Percentiles rank a stretch among this genome's conserved stretches.
phyloP scores from a whole-genome alignment of 2,113 vertebrate species.

The Oreotragus oreotragus region DNA sequence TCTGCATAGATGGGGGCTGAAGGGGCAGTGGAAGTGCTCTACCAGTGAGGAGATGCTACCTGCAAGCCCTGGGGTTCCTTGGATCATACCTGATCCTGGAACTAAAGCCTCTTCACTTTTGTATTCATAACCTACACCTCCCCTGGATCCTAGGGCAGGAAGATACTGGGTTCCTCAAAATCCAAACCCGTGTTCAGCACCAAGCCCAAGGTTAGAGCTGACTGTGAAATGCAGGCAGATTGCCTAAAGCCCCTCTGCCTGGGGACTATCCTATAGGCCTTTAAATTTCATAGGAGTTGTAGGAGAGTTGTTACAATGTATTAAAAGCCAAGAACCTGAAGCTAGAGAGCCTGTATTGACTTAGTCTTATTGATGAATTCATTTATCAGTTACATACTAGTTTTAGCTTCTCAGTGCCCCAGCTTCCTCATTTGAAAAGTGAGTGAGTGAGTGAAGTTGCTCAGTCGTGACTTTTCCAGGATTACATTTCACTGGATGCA shows the following conservation, averaged over 20 bases:
- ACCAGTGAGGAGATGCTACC: background rate
- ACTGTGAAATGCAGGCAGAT: background rate
- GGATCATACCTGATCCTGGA: background rate
- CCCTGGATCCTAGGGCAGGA: background rate
- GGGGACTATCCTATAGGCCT: background rate
- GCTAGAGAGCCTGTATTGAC: background rate
- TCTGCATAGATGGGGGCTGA: background rate
- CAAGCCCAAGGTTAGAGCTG: background rate
- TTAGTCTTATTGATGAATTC: background rate
- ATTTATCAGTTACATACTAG: background rate
- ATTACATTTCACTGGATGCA: background rate
- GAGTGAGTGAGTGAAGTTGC: too few species aligned
- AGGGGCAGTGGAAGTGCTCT: too few species aligned
- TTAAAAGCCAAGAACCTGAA: background rate
- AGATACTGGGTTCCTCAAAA: background rate
- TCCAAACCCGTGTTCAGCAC: background rate
- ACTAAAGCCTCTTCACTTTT: background rate
- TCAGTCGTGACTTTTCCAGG: too few species aligned
- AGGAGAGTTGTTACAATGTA: background rate
- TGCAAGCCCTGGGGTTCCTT: background rate
- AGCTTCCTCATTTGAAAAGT: conserved; percentile 8
- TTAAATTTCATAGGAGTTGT: background rate
- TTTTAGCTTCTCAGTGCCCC: background rate
- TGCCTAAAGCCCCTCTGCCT: background rate
- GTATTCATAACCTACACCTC: background rate